Conservation (phyloP, 1,140 invertebrate species). For the Cotesia typhae region DNA sequence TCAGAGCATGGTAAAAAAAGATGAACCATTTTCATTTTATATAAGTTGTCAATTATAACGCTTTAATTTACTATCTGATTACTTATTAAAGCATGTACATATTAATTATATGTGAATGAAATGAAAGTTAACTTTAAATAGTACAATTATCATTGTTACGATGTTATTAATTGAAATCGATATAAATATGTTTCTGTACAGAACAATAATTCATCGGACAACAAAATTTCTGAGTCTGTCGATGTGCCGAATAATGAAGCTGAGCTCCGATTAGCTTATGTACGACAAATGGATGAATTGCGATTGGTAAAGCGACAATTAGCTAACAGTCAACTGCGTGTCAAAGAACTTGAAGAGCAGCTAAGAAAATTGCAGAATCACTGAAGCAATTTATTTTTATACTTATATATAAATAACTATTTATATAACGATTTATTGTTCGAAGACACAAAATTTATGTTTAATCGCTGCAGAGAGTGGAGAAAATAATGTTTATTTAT, state of each 20-base stretch:
- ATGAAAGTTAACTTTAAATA: too few relatives aligned
- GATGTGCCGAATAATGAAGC: conserved; percentile 61
- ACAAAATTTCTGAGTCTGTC: conserved; percentile 56
- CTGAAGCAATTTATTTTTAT: conserved; percentile 24
- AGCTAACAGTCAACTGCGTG: conserved; percentile 76
- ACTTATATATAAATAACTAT: neutral
- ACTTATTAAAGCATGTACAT: conserved; percentile 18
- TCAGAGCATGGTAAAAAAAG: neutral
- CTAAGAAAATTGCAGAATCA: conserved; percentile 69
- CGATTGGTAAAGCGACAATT: conserved; percentile 78
- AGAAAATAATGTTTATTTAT: conserved; percentile 29
- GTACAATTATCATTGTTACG: too few relatives aligned
- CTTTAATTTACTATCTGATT: conserved; percentile 20
- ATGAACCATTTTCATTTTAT: conserved; percentile 6
- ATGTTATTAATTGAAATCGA: neutral
- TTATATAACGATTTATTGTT: neutral
- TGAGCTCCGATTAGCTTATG: conserved; percentile 78
- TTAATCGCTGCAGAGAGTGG: conserved; percentile 19
- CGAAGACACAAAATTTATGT: conserved; percentile 10
- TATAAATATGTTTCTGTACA: conserved; percentile 36
- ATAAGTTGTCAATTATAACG: too few relatives aligned
- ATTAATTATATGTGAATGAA: neutral
- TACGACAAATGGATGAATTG: conserved; percentile 81
- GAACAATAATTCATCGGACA: conserved; percentile 57
- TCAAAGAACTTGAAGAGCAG: conserved; percentile 81